phyloP scores from a whole-genome alignment of 2,888 invertebrate genomes.

The Hypsopygia costalis region DNA sequence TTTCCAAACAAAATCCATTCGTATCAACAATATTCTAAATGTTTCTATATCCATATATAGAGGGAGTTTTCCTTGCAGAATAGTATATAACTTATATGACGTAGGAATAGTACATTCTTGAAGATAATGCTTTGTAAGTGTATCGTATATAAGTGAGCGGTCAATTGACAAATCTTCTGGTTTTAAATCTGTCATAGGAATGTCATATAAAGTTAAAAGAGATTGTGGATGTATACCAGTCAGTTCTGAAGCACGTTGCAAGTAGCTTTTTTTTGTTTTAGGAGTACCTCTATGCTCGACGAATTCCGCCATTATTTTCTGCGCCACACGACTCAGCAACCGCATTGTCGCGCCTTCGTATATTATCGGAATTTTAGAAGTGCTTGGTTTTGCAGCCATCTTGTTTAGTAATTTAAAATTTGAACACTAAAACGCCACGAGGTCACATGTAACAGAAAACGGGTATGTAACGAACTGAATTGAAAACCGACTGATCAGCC shows the following conservation, averaged over 20 bases:
- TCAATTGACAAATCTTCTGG: slow-evolving; percentile 16
- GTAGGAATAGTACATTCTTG: slow-evolving; percentile 24
- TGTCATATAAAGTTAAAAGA: not conserved
- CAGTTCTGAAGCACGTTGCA: not conserved
- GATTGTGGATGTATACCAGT: not conserved
- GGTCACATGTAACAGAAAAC: not conserved
- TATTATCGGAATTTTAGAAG: not conserved
- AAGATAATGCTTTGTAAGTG: slow-evolving; percentile 25
- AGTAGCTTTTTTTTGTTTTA: not conserved
- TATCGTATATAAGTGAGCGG: slow-evolving; percentile 24
- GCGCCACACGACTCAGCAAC: not conserved
- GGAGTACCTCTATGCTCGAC: not conserved
- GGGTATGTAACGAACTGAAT: not conserved
- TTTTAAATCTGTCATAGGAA: not conserved
- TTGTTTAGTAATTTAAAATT: not conserved
- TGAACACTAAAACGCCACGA: not conserved
- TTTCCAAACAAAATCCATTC: slow-evolving; percentile 39
- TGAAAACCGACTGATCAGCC: not conserved
- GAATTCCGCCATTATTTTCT: not conserved
- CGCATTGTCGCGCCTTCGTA: not conserved
- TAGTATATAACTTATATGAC: slow-evolving; percentile 24
- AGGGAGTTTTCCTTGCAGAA: slow-evolving; percentile 23
- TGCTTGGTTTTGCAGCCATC: not conserved
- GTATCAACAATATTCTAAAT: slow-evolving; percentile 33
- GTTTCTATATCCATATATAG: slow-evolving; percentile 28